Base-by-base conservation (phyloP, 2,113 vertebrate genomes). In the Carettochelys insculpta region DNA sequence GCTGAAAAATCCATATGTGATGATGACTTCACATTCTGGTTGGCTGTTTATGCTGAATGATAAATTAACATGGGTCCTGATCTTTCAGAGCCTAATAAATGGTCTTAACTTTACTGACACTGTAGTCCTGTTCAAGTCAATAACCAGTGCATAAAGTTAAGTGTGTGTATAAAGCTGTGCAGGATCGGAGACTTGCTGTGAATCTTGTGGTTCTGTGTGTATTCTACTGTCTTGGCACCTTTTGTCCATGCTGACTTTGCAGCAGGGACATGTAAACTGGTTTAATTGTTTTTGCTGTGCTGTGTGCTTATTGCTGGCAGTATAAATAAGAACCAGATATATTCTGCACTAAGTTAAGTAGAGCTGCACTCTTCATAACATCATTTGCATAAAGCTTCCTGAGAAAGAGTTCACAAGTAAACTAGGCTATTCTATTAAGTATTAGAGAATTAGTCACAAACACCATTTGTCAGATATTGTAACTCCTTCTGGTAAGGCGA, bases 261-360 rank as follows among this genome's bases (percentile, higher is more conserved):
- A 10, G n/a, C 79, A 43, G 0, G 0, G 22, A 0, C 1, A 0
- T 77, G 13, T 31, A 16, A n/a, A 1, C n/a, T 1, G 2, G 0
- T 12, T 47, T 83, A 31, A 75, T 13, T 24, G 81, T 68, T 34
- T 47, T 20, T 22, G 0, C 9, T 6, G 5, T 43, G 52, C 6
- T 0, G 0, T 1, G 58, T 65, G 12, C 48, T 41, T 9, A 22
- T 43, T 25, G n/a, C 56, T 85, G 89, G 11, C 11, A 20, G 29
- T 1, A 8, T 9, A 27, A 34, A 51, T 58, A 5, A 17, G 56
- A 76, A 48, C 8, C 19, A 58, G 11, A 31, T 80, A 3, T 34
- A 4, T 12, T 9, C 1, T 1, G 0, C 50, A 75, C 58, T 29
- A 10, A 0, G 0, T 4, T 1, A 19, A 2, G 11, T 7, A 29